phyloP scores from a whole-genome alignment of 2,888 invertebrate species.

The Glomeris marginata region DNA sequence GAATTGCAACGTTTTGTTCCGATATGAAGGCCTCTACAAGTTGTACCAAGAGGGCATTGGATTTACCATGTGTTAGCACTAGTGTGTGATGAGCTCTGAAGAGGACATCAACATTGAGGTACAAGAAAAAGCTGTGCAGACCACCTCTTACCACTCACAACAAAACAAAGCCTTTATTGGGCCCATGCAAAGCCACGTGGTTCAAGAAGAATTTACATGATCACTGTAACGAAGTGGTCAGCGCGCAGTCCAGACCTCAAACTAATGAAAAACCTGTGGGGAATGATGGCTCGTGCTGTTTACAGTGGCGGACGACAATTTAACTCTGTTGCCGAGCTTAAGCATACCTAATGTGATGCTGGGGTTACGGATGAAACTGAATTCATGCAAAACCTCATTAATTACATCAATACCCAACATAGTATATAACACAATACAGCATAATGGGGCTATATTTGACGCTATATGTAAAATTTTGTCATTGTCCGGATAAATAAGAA shows the following conservation, averaged over 20 bases:
- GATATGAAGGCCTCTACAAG: constrained; percentile 1
- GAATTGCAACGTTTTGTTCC: constrained; percentile 4
- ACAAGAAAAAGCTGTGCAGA: constrained; percentile 3
- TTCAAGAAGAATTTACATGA: neutral
- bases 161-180: neutral
- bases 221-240: neutral
- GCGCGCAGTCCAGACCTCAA: neutral
- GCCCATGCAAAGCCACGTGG: neutral
- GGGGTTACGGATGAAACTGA: too few species aligned
- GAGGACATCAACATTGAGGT: neutral
- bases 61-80: constrained; percentile 2
- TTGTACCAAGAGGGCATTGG: constrained; percentile 1
- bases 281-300: neutral
- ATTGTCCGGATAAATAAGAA: too few species aligned
- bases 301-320: neutral
- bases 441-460: too few species aligned
- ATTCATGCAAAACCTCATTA: too few species aligned
- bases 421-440: too few species aligned
- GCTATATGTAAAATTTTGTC: too few species aligned
- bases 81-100: constrained; percentile 2
- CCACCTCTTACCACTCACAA: neutral
- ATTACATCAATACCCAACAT: too few species aligned
- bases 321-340: neutral
- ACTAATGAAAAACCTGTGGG: constrained; percentile 1
- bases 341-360: too few species aligned